Percentiles rank a stretch among this genome's conserved stretches.
Conservation (phyloP, 2,113 vertebrate genomes). For the Sylvicapra grimmia region DNA sequence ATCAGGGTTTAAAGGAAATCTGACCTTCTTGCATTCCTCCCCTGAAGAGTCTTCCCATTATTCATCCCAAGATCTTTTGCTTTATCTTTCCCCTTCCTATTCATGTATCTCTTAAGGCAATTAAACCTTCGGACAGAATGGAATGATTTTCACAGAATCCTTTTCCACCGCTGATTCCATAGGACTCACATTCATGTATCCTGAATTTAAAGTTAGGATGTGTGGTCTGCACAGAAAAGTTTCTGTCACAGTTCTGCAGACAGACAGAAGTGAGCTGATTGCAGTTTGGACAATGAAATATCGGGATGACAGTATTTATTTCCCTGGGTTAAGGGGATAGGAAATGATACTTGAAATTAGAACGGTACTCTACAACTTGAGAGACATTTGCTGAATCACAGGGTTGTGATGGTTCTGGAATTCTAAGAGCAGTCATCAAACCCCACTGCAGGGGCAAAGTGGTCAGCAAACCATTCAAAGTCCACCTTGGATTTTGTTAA, state of each 20-base stretch:
- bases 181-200: background rate
- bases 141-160: background rate
- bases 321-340: background rate
- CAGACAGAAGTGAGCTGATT: background rate
- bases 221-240: background rate
- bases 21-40: background rate
- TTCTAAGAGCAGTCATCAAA: background rate
- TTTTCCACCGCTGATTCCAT: background rate
- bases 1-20: background rate
- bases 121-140: background rate
- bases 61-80: background rate
- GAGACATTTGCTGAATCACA: background rate
- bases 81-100: background rate
- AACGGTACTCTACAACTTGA: constrained; percentile 6
- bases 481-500: background rate
- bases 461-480: background rate
- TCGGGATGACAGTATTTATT: background rate
- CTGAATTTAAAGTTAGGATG: background rate
- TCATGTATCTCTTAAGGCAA: background rate
- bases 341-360: background rate
- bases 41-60: background rate
- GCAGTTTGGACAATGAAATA: background rate
- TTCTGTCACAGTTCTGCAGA: background rate
- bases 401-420: background rate
- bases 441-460: background rate